These are phyloP conservation scores for Parauchenoglanis punctatus DNA, from an alignment of 2,797 vertebrate genomes.

Conservation along the genomic window DNA sequence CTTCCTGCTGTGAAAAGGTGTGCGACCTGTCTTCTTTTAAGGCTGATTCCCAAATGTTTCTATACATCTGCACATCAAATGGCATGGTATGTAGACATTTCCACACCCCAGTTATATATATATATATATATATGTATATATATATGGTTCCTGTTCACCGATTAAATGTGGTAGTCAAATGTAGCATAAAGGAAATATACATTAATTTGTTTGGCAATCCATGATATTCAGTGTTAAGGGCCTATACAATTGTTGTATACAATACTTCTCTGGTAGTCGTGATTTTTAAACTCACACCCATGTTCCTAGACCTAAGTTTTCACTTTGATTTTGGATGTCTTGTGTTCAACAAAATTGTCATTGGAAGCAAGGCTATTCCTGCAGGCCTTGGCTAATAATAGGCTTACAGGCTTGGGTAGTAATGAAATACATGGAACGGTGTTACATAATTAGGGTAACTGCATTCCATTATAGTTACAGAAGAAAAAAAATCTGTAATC, in stretches of 20 bases:
- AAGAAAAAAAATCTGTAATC: too few species aligned
- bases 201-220: background rate
- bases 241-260: background rate
- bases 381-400: background rate
- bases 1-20: conserved; percentile 56
- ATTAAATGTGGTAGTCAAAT: background rate
- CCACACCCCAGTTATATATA: background rate
- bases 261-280: background rate
- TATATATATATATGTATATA: background rate
- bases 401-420: too few species aligned
- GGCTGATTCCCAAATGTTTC: conserved; percentile 11
- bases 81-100: background rate
- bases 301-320: background rate
- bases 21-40: conserved; percentile 58
- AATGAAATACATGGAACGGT: too few species aligned
- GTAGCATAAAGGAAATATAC: background rate
- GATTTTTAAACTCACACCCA: background rate
- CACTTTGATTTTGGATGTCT: background rate
- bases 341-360: background rate
- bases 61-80: too few species aligned
- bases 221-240: background rate
- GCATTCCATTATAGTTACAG: too few species aligned
- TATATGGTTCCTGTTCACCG: background rate
- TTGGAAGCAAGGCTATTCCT: background rate
- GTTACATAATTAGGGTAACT: too few species aligned